A percentile compares a stretch with the other conserved stretches of the same genome.
These are phyloP conservation scores for Polypterus senegalus DNA, from an alignment of 2,113 vertebrate species.

Conservation along the genomic window DNA sequence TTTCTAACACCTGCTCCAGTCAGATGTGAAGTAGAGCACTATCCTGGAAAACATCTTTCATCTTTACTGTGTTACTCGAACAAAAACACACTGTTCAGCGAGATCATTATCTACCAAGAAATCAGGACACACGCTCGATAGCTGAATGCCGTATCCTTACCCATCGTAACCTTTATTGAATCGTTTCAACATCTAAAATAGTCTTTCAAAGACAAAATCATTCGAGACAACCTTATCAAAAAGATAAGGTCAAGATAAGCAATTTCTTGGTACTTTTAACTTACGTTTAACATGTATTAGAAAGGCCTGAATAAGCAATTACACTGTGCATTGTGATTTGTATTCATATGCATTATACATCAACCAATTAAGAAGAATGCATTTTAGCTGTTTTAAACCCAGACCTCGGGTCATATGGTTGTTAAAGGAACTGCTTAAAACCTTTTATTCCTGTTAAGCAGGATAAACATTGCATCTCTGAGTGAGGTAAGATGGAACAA, in stretches of 20 bases:
- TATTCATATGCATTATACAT: slow-evolving; percentile 27
- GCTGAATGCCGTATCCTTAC: slow-evolving; percentile 20
- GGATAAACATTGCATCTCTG: slow-evolving; percentile 18
- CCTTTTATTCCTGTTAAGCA: slow-evolving; percentile 23
- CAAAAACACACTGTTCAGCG: slow-evolving; percentile 52
- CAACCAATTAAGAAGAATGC: slow-evolving; percentile 27
- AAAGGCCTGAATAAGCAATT: slow-evolving; percentile 22
- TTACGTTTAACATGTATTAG: slow-evolving; percentile 1
- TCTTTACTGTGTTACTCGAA: slow-evolving; percentile 61
- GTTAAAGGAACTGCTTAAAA: slow-evolving; percentile 24
- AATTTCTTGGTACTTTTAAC: slow-evolving; percentile 5
- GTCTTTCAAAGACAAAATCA: slow-evolving; percentile 23
- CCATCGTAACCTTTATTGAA: slow-evolving; percentile 42
- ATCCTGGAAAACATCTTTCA: slow-evolving; percentile 70
- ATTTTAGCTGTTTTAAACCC: slow-evolving; percentile 21
- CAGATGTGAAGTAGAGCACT: slow-evolving; percentile 59
- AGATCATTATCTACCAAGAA: slow-evolving; percentile 61
- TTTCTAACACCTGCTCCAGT: slow-evolving; percentile 95
- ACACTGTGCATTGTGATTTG: slow-evolving; percentile 18
- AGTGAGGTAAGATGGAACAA: neutral
- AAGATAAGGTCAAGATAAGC: slow-evolving; percentile 13
- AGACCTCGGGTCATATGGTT: slow-evolving; percentile 15
- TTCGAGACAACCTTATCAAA: slow-evolving; percentile 17
- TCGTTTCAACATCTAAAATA: slow-evolving; percentile 38
- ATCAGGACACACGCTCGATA: slow-evolving; percentile 51